A percentile compares a stretch with the other conserved stretches of the same genome.
These are phyloP conservation scores for Ia io DNA, from an alignment of 2,113 vertebrate species.

Conservation along the genomic window DNA sequence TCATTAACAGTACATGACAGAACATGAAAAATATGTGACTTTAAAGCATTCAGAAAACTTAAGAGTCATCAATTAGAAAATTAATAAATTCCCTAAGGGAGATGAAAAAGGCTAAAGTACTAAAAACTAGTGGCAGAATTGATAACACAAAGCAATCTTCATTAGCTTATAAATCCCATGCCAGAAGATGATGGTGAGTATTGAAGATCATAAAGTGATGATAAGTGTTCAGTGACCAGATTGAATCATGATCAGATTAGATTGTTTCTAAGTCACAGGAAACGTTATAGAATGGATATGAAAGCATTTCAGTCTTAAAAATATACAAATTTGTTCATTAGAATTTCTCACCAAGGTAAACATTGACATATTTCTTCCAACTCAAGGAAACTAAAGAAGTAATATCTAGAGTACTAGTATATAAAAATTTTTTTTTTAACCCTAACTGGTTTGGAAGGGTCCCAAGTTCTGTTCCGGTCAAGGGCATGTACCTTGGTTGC, in stretches of 20 bases:
- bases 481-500: too few relatives aligned
- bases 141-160: not conserved
- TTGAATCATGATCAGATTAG: not conserved
- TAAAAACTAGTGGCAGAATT: not conserved
- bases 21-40: not conserved
- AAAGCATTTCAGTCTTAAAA: not conserved
- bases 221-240: not conserved
- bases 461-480: too few relatives aligned
- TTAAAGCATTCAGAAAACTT: not conserved
- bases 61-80: not conserved
- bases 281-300: not conserved
- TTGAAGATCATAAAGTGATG: not conserved
- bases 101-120: not conserved
- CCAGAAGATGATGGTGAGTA: not conserved
- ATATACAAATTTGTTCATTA: not conserved
- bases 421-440: not conserved
- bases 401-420: not conserved
- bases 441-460: too few relatives aligned
- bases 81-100: not conserved
- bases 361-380: not conserved
- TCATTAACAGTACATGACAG: not conserved
- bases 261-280: not conserved
- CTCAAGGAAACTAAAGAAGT: slow-evolving; percentile 17
- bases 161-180: not conserved
- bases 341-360: slow-evolving; percentile 9